Percentiles rank a stretch among this genome's conserved stretches.
Conservation (phyloP, 2,888 invertebrate genomes). For the Exocentrus adspersus region DNA sequence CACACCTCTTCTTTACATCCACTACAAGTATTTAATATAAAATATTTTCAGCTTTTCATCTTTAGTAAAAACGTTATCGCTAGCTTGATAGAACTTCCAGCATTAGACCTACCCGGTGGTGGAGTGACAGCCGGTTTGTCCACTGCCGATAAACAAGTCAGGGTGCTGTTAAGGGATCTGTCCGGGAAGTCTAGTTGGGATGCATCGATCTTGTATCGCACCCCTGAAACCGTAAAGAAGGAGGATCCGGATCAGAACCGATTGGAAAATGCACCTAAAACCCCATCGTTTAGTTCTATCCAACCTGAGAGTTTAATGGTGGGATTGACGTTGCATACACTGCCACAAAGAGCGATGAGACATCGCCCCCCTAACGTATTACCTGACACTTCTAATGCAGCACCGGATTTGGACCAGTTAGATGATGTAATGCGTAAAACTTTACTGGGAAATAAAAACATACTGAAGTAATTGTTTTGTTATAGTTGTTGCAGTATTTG, state of each 20-base stretch:
- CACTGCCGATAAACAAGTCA: constrained; percentile 80
- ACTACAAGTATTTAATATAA: too few species aligned
- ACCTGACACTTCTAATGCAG: constrained; percentile 83
- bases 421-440: constrained; percentile 86
- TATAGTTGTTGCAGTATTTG: constrained; percentile 86
- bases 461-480: constrained; percentile 26
- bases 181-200: constrained; percentile 98
- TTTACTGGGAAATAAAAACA: constrained; percentile 17
- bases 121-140: constrained; percentile 80
- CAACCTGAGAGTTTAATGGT: constrained; percentile 60
- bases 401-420: constrained; percentile 89
- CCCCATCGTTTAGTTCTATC: constrained; percentile 40
- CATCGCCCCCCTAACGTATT: constrained; percentile 80
- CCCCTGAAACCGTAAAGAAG: constrained; percentile 66
- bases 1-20: too few species aligned
- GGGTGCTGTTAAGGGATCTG: constrained; percentile 88
- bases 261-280: not conserved
- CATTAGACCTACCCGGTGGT: constrained; percentile 81
- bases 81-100: constrained; percentile 90
- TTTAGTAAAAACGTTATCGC: constrained; percentile 84
- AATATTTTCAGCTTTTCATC: constrained; percentile 78
- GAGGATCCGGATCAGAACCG: constrained; percentile 35
- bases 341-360: constrained; percentile 75
- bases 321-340: constrained; percentile 45
- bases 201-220: constrained; percentile 87